Percentiles rank a stretch among this genome's conserved stretches.
These are phyloP conservation scores for Caenorhabditis parvicauda DNA, from an alignment of 2,888 invertebrate species.

Conservation along the genomic window DNA sequence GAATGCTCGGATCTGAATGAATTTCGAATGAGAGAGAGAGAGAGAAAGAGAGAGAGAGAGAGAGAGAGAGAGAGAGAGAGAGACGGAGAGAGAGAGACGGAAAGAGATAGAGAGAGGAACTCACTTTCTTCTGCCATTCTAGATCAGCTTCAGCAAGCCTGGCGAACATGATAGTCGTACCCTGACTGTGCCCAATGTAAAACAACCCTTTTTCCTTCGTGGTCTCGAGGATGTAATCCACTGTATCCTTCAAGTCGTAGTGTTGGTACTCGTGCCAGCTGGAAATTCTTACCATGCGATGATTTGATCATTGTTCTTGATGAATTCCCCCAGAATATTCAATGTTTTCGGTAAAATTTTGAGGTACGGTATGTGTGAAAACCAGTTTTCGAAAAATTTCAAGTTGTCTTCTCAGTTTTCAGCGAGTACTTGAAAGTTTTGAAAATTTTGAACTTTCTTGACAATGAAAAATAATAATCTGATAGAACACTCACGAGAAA, in stretches of 20 bases:
- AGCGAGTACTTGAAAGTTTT: too few relatives aligned
- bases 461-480: too few relatives aligned
- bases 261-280: slow-evolving; percentile 18
- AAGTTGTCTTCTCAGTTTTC: too few relatives aligned
- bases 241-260: slow-evolving; percentile 17
- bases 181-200: slow-evolving; percentile 27
- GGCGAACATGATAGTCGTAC: slow-evolving; percentile 22
- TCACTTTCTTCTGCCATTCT: slow-evolving; percentile 15
- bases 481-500: slow-evolving; percentile 13
- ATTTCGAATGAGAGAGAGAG: too few relatives aligned
- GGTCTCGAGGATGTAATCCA: slow-evolving; percentile 19
- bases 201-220: slow-evolving; percentile 16
- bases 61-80: too few relatives aligned
- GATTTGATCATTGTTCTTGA: not conserved
- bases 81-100: too few relatives aligned
- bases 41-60: too few relatives aligned
- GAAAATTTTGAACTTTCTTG: not conserved
- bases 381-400: too few relatives aligned
- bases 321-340: too few relatives aligned
- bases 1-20: slow-evolving; percentile 21
- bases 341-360: too few relatives aligned
- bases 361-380: too few relatives aligned
- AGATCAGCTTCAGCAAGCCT: slow-evolving; percentile 16
- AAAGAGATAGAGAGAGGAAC: too few relatives aligned
- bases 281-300: not conserved